Base-by-base conservation (phyloP, 1,140 invertebrate genomes). In the Cardiocondyla obscurior region DNA sequence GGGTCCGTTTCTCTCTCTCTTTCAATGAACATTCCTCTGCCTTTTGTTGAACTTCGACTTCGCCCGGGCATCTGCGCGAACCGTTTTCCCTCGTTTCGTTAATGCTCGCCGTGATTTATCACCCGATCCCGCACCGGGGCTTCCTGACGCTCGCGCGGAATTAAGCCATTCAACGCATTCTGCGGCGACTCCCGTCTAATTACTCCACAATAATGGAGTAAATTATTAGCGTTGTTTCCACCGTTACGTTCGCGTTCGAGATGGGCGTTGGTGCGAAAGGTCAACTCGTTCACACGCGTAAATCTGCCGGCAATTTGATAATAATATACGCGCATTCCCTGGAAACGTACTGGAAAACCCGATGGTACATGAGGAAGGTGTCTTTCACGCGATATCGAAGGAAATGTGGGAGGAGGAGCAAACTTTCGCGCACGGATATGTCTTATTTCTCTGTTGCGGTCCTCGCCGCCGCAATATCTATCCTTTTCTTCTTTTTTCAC, bases 221-320 rank as follows among this genome's bases (percentile, higher is more conserved):
- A 67, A 77, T 22, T 46, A 36, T n/a, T 51, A 51, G 49, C 19
- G 42, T 51, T 51, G 14, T 76, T 36, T 42, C 14, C n/a, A 28
- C 10, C 10, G 44, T 65, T 51, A 51, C 28, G 3, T 25, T 25
- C 8, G 42, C 60, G 19, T 33, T n/a, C 6, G n/a, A 46, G 55
- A 44, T 62, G 14, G 44, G 30, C 19, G 30, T 65, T 19, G 60
- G 72, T 22, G 49, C 10, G 72, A 77, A 77, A 77, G 60, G 60
- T 77, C 67, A 77, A 67, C 44, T 16, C 60, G 60, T 77, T 77
- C 60, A 14, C 74, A 77, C 74, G 74, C 74, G 16, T 39, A 67
- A 77, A 65, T 77, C 33, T 19, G 28, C 39, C 22, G 12, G 36
- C 19, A n/a, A 64, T 42, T 74, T 46, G 44, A 65, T 49, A 65